Percentiles rank a stretch among this genome's conserved stretches.
Conservation (phyloP, 2,797 vertebrate species). For the Spinibarbus caldwelli region DNA sequence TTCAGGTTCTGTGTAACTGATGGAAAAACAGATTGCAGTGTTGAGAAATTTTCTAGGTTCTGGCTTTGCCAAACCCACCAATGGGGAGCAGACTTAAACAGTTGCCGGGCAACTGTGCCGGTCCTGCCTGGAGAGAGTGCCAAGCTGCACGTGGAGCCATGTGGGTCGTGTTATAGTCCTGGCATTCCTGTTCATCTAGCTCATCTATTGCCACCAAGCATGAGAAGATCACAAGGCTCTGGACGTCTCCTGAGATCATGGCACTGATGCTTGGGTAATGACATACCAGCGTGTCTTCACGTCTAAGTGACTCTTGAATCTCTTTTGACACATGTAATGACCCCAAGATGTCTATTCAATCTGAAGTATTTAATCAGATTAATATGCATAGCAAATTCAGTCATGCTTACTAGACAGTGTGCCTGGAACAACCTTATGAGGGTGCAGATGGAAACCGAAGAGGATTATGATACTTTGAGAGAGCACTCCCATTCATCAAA, state of each 20-base stretch:
- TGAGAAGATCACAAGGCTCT: slow-evolving; percentile 22
- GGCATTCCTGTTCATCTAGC: slow-evolving; percentile 43
- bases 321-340: slow-evolving; percentile 8
- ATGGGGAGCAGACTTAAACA: slow-evolving; percentile 36
- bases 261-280: neutral
- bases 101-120: slow-evolving; percentile 48
- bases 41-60: slow-evolving; percentile 47
- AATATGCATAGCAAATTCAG: neutral
- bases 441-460: neutral
- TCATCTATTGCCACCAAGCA: slow-evolving; percentile 16
- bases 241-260: slow-evolving; percentile 29
- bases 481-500: neutral
- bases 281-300: neutral
- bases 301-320: neutral
- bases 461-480: neutral
- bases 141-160: slow-evolving; percentile 40
- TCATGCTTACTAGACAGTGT: neutral
- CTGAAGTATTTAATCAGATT: neutral
- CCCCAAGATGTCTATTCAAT: neutral
- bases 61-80: slow-evolving; percentile 49
- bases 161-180: slow-evolving; percentile 40
- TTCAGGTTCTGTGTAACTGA: slow-evolving; percentile 37
- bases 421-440: neutral
- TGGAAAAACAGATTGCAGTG: slow-evolving; percentile 49
- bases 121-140: slow-evolving; percentile 39